phyloP scores from a whole-genome alignment of 2,888 invertebrate genomes.

The Cremastinae sp. region DNA sequence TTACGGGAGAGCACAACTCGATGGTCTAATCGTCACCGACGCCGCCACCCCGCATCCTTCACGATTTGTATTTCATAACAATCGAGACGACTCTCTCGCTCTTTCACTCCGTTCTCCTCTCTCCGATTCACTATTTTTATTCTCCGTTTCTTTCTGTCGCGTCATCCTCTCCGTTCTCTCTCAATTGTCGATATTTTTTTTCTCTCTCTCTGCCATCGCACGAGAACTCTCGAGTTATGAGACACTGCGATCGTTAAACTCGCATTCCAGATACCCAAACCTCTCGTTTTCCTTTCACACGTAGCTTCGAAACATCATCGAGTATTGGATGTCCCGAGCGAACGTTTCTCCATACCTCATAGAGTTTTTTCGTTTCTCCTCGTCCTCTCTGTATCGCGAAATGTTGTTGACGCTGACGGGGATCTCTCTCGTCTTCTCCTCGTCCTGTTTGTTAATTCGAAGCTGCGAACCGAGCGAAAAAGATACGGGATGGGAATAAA shows the following conservation, averaged over 20 bases:
- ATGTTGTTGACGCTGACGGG: no score
- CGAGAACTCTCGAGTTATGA: slow-evolving; percentile 50
- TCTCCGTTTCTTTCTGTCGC: no score
- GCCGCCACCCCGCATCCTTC: slow-evolving; percentile 15
- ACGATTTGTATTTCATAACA: slow-evolving; percentile 60
- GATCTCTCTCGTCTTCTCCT: no score
- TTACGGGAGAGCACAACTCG: slow-evolving; percentile 45
- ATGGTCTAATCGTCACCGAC: slow-evolving; percentile 46
- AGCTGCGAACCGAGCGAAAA: no score
- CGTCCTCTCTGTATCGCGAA: neutral
- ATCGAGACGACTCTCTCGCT: slow-evolving; percentile 20
- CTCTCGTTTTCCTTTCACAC: slow-evolving; percentile 11
- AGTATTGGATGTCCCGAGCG: neutral
- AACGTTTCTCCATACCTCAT: no score
- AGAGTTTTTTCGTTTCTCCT: slow-evolving; percentile 32
- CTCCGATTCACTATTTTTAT: no score
- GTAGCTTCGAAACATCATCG: slow-evolving; percentile 14
- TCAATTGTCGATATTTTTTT: no score
- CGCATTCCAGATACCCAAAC: slow-evolving; percentile 55
- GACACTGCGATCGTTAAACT: slow-evolving; percentile 56
- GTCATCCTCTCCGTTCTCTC: no score
- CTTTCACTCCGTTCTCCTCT: no score
- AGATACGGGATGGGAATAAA: no score
- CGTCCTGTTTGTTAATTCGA: no score
- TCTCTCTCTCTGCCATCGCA: no score